A percentile compares a stretch with the other conserved stretches of the same genome.
These are phyloP conservation scores for Dryobota labecula DNA, from an alignment of 2,888 invertebrate species.

Conservation along the genomic window DNA sequence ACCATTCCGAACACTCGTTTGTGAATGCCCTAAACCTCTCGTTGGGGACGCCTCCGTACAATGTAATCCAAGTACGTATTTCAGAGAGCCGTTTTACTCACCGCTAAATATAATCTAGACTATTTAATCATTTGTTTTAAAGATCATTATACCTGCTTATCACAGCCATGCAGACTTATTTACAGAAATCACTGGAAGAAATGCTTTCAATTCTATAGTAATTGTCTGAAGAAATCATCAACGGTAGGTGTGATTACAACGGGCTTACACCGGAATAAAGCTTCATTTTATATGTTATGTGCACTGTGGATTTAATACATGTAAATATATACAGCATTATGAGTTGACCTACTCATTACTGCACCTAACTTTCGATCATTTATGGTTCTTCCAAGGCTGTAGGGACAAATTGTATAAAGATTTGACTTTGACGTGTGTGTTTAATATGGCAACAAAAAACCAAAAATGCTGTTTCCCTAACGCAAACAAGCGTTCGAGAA, in stretches of 20 bases:
- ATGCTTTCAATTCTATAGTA: not conserved
- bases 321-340: slow-evolving; percentile 64
- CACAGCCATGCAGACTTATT: slow-evolving; percentile 40
- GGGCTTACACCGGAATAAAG: slow-evolving; percentile 11
- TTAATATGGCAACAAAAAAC: not conserved
- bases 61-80: slow-evolving; percentile 94
- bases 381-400: slow-evolving; percentile 18
- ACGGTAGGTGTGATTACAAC: slow-evolving; percentile 44
- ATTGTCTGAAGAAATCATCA: slow-evolving; percentile 23
- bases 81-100: not conserved
- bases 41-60: slow-evolving; percentile 96
- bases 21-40: slow-evolving; percentile 95
- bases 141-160: slow-evolving; percentile 3
- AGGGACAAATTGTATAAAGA: slow-evolving; percentile 22
- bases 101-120: not conserved
- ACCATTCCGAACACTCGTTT: slow-evolving; percentile 96
- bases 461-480: not conserved
- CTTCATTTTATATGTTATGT: slow-evolving; percentile 24
- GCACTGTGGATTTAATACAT: slow-evolving; percentile 52
- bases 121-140: slow-evolving; percentile 4
- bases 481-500: too few relatives aligned
- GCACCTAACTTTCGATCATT: slow-evolving; percentile 38
- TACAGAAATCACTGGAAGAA: slow-evolving; percentile 45
- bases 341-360: slow-evolving; percentile 18
- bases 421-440: slow-evolving; percentile 5